Evolutionary conservation across 2,113 vertebrate genomes (phyloP).

Genomic region (Alectura lathami): DNA sequence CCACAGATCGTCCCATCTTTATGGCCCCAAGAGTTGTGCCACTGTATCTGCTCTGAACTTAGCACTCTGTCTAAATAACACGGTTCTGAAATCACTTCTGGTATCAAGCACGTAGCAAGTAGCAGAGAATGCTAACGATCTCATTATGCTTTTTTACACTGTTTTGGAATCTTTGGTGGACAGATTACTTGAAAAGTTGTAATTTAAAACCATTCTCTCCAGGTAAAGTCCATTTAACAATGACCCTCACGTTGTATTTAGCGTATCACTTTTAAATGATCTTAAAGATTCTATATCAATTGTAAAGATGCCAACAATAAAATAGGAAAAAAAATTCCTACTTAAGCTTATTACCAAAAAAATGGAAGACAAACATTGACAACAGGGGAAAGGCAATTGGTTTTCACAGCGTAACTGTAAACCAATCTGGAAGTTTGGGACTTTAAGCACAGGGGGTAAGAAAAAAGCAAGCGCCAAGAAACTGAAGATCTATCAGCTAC

Average conservation of each 20-base stretch:
- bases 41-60: background rate
- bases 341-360: background rate
- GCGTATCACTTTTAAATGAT: background rate
- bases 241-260: background rate
- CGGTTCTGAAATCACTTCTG: background rate
- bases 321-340: background rate
- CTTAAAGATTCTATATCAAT: background rate
- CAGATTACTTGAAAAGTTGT: background rate
- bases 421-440: background rate
- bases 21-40: background rate
- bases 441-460: background rate
- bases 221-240: background rate
- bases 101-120: accelerated
- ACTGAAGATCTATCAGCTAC: background rate
- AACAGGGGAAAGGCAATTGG: background rate
- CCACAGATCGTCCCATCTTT: background rate
- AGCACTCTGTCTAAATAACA: background rate
- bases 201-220: background rate
- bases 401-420: background rate
- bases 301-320: background rate
- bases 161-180: background rate
- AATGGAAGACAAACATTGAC: background rate
- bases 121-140: background rate
- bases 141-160: background rate
- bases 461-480: background rate